Percentiles rank a stretch among this genome's conserved stretches.
Conservation (phyloP, 2,797 vertebrate species). For the Danio tinwini region DNA sequence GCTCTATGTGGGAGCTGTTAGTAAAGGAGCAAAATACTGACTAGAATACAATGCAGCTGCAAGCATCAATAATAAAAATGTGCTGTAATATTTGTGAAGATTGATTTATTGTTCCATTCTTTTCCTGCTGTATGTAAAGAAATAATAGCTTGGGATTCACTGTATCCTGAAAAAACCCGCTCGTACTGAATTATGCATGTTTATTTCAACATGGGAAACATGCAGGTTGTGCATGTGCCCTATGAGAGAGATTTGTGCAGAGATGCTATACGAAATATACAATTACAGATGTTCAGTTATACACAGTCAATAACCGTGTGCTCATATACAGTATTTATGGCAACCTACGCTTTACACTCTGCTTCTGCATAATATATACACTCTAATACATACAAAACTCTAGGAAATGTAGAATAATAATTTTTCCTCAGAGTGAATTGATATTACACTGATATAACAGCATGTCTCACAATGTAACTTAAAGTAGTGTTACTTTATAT, state of each 20-base stretch:
- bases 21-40: conserved; percentile 41
- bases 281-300: conserved; percentile 3
- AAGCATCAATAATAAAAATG: conserved; percentile 34
- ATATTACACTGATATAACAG: no score
- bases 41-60: conserved; percentile 11
- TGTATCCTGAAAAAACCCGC: conserved; percentile 12
- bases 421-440: no score
- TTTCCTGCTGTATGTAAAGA: conserved; percentile 12
- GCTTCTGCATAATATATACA: background rate
- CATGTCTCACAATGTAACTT: no score
- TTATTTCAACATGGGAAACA: conserved; percentile 38
- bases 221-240: conserved; percentile 15
- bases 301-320: conserved; percentile 19
- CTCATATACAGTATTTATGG: conserved; percentile 30
- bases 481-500: no score
- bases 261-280: conserved; percentile 28
- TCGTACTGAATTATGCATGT: conserved; percentile 51
- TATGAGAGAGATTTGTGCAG: conserved; percentile 3
- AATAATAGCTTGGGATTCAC: conserved; percentile 3
- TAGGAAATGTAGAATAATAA: background rate
- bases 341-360: background rate
- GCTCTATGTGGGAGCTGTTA: background rate
- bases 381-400: background rate
- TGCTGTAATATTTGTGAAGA: conserved; percentile 31
- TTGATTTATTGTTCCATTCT: conserved; percentile 31